Base-by-base conservation (phyloP, 2,888 invertebrate species). In the Isotomurus palustris region DNA sequence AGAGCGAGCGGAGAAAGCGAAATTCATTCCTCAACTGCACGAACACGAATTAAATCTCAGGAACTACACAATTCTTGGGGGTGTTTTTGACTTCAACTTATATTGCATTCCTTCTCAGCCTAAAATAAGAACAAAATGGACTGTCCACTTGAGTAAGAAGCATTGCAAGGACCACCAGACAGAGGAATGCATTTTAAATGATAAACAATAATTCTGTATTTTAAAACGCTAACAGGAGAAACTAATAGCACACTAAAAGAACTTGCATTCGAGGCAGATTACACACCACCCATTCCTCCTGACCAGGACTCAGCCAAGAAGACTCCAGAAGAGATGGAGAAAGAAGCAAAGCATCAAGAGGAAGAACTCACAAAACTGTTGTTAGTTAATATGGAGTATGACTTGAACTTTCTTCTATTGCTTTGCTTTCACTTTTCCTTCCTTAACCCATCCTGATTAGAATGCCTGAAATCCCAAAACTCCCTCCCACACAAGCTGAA, bases 51-150 rank as follows among this genome's bases (percentile, higher is more conserved):
- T 90, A 0, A 89, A 91, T 75, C 76, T 91, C 50, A 78, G 91
- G 41, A 87, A 86, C 72, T 87, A 84, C 73, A 80, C 78, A 0
- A 81, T 90, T 51, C 81, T 89, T 17, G 89, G 88, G 0, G 91
- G 91, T 0, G 81, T 89, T 0, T 84, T 84, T 60, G 82, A 83
- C 66, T 75, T 91, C 44, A 85, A 91, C 71, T 78, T 89, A 47
- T 75, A 89, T 51, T 79, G 82, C 50, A 87, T 87, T 17, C 91
- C 91, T 0, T 86, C 88, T 0, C 91, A 91, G 68, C 84, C 87
- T 0, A 68, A 68, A 35, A 62, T 68, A 22, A 68, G 67, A 17
- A 58, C 59, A 35, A 24, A 29, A 21, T 70, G 68, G 68, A 57
- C 57, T 10, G 54, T 67, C 5, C 67, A 69, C 35, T n/a, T 60